Base-by-base conservation (phyloP, 2,888 invertebrate species). In the Poecilus cupreus region DNA sequence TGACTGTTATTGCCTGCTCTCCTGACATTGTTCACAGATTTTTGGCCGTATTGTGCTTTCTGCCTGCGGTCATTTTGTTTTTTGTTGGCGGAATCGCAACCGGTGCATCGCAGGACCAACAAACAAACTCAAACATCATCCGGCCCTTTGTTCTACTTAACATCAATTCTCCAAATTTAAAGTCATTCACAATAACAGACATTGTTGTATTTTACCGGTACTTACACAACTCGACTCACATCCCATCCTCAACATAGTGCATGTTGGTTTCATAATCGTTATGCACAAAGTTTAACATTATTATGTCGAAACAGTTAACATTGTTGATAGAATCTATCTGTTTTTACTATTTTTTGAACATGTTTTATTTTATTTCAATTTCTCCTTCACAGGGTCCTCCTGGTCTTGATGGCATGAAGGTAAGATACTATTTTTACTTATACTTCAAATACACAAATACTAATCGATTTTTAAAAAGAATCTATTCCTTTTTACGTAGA, bases 331-430 rank as follows among this genome's bases (percentile, higher is more conserved):
- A 70, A 80, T 57, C 10, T 79, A 57, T 74, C 80, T 74, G 74
- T 76, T 81, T 81, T 74, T 54, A 64, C 76, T 57, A 74, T 74
- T 83, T 82, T 72, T 64, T 78, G 80, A 78, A 80, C 22, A 82
- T 81, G 76, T 82, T 81, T 82, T 78, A 57, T 54, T 81, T 78
- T 77, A 72, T 57, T 74, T 68, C 80, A 32, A 87, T 90, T 92
- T 92, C 90, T 92, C 92, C 89, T 91, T 89, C 90, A 90, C 94
- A 97, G 97, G 97, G 97, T 89, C 95, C 96, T 85, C 95, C 97
- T 84, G 97, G 97, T 90, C 93, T 97, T 90, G 97, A 97, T 91
- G 97, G 97, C 89, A 97, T 97, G 96, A 97, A 97, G 95, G 97
- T 97, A 92, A 93, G 94, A 91, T 54, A 39, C 20, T 57, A 22